phyloP scores from a whole-genome alignment of 2,888 invertebrate genomes.

The Thumatha senex region DNA sequence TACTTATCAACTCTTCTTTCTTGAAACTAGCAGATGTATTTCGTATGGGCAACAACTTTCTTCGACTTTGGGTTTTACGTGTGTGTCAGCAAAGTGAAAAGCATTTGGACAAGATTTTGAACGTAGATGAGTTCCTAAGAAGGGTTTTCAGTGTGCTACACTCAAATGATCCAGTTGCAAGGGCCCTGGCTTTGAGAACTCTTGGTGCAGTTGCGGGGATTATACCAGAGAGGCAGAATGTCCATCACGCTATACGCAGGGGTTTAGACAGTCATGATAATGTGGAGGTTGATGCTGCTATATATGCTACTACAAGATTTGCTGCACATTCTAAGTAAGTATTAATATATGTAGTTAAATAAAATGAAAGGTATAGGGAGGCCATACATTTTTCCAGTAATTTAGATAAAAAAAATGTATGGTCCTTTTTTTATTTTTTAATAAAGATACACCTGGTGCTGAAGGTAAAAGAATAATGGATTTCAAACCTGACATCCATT shows the following conservation, averaged over 20 bases:
- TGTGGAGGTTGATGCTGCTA: conserved; percentile 97
- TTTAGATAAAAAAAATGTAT: too few species aligned
- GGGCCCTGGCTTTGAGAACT: conserved; percentile 94
- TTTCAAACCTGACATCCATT: too few species aligned
- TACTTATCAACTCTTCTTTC: conserved; percentile 97
- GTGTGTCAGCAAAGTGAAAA: conserved; percentile 98
- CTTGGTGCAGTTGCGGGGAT: conserved; percentile 96
- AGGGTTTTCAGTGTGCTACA: conserved; percentile 97
- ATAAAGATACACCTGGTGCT: too few species aligned
- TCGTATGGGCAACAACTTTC: conserved; percentile 93
- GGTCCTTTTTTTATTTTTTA: too few species aligned
- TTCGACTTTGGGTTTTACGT: conserved; percentile 95
- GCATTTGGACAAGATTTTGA: conserved; percentile 97
- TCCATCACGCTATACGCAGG: conserved; percentile 96
- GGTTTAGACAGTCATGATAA: conserved; percentile 97
- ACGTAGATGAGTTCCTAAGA: conserved; percentile 94
- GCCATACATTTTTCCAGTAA: too few species aligned
- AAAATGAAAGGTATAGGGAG: background rate
- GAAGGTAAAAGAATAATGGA: too few species aligned
- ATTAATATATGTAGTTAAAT: background rate
- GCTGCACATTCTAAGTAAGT: conserved; percentile 95
- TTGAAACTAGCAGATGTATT: conserved; percentile 97
- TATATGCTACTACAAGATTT: conserved; percentile 97
- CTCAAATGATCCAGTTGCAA: conserved; percentile 98
- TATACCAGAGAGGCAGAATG: conserved; percentile 96